A percentile compares a stretch with the other conserved stretches of the same genome.
phyloP scores from a whole-genome alignment of 2,888 invertebrate genomes.

The Lapara coniferarum region DNA sequence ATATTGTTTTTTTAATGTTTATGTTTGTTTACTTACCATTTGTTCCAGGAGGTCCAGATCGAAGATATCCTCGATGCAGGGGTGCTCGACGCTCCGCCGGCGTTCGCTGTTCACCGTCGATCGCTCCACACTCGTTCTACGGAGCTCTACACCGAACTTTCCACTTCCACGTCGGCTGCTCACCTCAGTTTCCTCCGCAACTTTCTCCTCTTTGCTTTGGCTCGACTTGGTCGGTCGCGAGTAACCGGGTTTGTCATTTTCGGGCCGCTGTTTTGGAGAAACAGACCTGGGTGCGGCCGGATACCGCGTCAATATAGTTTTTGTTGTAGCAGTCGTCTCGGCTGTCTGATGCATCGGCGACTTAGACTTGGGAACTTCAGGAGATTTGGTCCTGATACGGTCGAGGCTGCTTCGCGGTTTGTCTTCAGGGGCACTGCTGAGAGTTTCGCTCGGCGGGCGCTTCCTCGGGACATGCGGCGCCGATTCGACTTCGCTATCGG shows the following conservation, averaged over 20 bases:
- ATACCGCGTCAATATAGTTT: constrained; percentile 50
- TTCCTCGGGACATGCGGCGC: constrained; percentile 40
- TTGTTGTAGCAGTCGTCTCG: constrained; percentile 52
- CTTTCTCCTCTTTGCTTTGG: constrained; percentile 68
- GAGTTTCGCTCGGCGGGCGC: constrained; percentile 45
- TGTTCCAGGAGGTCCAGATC: constrained; percentile 88
- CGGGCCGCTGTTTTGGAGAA: constrained; percentile 52
- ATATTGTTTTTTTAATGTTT: too few relatives aligned
- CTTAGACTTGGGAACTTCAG: constrained; percentile 55
- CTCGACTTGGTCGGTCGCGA: constrained; percentile 70
- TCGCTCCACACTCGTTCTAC: constrained; percentile 82
- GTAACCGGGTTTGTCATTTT: constrained; percentile 59
- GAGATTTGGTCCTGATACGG: constrained; percentile 51
- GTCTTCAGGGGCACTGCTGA: constrained; percentile 45
- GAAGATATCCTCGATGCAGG: constrained; percentile 88
- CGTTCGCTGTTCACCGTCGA: constrained; percentile 74
- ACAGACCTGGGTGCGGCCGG: constrained; percentile 53
- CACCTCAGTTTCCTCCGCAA: constrained; percentile 65
- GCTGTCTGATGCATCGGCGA: constrained; percentile 55
- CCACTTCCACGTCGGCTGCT: constrained; percentile 81
- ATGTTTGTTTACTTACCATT: constrained; percentile 81
- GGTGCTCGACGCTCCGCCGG: constrained; percentile 76
- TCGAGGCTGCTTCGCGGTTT: constrained; percentile 55
- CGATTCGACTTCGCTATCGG: constrained; percentile 52
- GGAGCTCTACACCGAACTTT: constrained; percentile 88